A percentile compares a stretch with the other conserved stretches of the same genome.
These are phyloP conservation scores for Halictus quadricinctus DNA, from an alignment of 2,888 invertebrate genomes.

Conservation along the genomic window DNA sequence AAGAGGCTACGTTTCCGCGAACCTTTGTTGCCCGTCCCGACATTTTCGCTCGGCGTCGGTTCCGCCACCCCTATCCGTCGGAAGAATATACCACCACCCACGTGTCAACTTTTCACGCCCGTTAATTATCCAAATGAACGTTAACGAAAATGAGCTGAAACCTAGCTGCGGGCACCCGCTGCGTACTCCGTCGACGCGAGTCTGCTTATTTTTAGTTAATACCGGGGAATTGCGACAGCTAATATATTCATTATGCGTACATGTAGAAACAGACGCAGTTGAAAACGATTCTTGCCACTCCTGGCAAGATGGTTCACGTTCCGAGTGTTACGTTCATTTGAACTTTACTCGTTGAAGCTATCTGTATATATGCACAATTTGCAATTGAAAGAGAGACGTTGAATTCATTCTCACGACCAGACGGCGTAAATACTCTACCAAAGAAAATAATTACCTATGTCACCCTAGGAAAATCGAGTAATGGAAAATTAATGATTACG, in stretches of 20 bases:
- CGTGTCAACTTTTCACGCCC: constrained; percentile 4
- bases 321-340: not conserved
- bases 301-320: not conserved
- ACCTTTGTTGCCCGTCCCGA: constrained; percentile 36
- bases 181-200: not conserved
- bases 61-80: not conserved
- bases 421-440: not conserved
- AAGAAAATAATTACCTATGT: constrained; percentile 9
- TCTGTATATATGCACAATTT: not conserved
- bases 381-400: not conserved
- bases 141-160: constrained; percentile 6
- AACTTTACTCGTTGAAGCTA: not conserved
- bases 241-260: constrained; percentile 23
- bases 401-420: not conserved
- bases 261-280: constrained; percentile 4
- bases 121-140: constrained; percentile 8
- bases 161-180: not conserved
- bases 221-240: constrained; percentile 31
- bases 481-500: constrained; percentile 23
- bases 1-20: constrained; percentile 25
- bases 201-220: constrained; percentile 40
- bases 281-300: not conserved
- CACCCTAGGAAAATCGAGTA: not conserved
- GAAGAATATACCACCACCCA: not conserved
- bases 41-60: constrained; percentile 26